phyloP scores from a whole-genome alignment of 2,797 vertebrate genomes.

The Cetoscarus ocellatus region DNA sequence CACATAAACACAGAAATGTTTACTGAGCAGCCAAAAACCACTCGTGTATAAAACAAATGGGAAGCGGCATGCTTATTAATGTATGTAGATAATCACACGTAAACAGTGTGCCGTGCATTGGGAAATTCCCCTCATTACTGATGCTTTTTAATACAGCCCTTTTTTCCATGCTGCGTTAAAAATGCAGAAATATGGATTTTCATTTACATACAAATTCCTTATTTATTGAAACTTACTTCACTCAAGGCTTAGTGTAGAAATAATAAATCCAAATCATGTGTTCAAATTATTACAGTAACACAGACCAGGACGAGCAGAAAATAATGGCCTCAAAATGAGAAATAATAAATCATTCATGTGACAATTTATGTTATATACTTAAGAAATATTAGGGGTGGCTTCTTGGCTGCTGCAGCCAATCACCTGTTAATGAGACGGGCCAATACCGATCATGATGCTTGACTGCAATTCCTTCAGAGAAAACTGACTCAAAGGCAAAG shows the following conservation, averaged over 20 bases:
- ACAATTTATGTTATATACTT: neutral
- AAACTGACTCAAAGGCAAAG: too few species aligned
- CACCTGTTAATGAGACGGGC: too few species aligned
- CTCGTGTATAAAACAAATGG: neutral
- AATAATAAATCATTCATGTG: neutral
- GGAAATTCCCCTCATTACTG: neutral
- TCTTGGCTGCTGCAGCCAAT: too few species aligned
- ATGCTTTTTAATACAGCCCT: conserved; percentile 20
- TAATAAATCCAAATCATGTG: neutral
- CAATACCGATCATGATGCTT: too few species aligned
- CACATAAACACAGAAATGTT: neutral
- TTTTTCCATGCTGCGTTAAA: conserved; percentile 1
- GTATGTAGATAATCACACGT: conserved; percentile 23
- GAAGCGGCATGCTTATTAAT: conserved; percentile 9
- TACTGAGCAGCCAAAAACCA: neutral
- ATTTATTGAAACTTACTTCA: neutral
- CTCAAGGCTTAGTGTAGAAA: neutral
- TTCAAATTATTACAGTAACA: neutral
- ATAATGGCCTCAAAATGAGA: neutral
- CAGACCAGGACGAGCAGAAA: neutral
- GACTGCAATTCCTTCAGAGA: too few species aligned
- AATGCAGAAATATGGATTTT: neutral
- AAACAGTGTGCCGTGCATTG: conserved; percentile 1
- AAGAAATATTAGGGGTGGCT: too few species aligned
- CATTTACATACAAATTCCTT: neutral